A percentile compares a stretch with the other conserved stretches of the same genome.
These are phyloP conservation scores for Heliconius hermathena DNA, from an alignment of 1,140 invertebrate species.

Conservation along the genomic window DNA sequence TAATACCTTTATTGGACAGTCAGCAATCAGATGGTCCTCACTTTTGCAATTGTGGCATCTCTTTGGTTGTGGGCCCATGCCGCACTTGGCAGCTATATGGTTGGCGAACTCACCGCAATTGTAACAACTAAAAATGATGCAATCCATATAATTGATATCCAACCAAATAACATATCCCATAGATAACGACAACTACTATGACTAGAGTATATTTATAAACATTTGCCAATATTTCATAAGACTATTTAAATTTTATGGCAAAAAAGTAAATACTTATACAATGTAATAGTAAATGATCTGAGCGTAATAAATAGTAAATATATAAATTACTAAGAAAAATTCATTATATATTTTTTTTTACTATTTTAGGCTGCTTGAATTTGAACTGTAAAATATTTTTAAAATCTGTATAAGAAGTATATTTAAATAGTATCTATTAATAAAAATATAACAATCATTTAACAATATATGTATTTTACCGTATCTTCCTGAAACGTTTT, in stretches of 20 bases:
- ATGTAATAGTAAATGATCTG: too few relatives aligned
- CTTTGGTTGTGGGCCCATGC: constrained; percentile 92
- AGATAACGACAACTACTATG: neutral
- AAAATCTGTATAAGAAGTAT: neutral
- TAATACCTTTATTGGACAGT: constrained; percentile 86
- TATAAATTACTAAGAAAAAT: too few relatives aligned
- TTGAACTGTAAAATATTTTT: neutral
- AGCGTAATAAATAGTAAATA: neutral
- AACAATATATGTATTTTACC: constrained; percentile 76
- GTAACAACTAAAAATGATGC: constrained; percentile 86
- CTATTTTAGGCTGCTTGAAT: too few relatives aligned
- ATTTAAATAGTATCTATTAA: neutral
- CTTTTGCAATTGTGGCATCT: constrained; percentile 94
- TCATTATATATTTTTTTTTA: too few relatives aligned
- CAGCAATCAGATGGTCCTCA: constrained; percentile 92
- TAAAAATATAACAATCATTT: neutral
- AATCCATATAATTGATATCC: neutral
- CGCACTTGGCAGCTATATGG: constrained; percentile 94
- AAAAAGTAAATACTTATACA: too few relatives aligned
- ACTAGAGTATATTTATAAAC: neutral
- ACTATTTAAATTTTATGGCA: neutral
- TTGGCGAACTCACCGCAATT: constrained; percentile 96
- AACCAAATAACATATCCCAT: neutral
- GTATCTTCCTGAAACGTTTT: constrained; percentile 91
- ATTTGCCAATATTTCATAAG: constrained; percentile 6